Evolutionary conservation across 2,797 vertebrate genomes (phyloP).

Genomic region (Champsocephalus gunnari): DNA sequence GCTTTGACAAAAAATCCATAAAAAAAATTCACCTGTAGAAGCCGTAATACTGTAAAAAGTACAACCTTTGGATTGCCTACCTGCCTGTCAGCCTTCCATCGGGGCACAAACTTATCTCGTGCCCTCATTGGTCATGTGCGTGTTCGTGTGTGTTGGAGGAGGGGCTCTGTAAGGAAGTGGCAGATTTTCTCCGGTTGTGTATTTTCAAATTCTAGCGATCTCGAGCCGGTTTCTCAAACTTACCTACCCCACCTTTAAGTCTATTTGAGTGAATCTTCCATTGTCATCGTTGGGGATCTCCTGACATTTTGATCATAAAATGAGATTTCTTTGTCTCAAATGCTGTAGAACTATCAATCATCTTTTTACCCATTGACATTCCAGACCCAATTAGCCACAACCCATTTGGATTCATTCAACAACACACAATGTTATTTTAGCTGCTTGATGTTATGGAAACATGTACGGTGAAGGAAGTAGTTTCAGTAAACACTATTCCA

Average conservation of each 20-base stretch:
- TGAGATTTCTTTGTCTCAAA: not conserved
- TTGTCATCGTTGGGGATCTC: not conserved
- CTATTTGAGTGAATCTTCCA: not conserved
- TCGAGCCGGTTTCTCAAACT: no score
- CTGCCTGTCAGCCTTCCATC: no score
- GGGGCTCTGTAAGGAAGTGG: no score
- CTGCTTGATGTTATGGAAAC: constrained; percentile 37
- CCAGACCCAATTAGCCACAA: not conserved
- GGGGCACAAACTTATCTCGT: no score
- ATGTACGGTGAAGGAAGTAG: not conserved
- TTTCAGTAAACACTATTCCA: not conserved
- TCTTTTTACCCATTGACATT: constrained; percentile 22
- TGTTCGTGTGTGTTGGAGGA: no score
- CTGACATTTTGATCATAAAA: constrained; percentile 8
- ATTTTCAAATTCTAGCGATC: no score
- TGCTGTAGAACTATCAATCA: not conserved
- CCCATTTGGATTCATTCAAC: constrained; percentile 10
- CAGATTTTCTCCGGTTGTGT: no score
- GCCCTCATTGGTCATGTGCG: no score
- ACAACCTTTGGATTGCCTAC: no score
- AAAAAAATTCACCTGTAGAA: no score
- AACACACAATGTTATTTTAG: constrained; percentile 36
- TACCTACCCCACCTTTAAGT: not conserved
- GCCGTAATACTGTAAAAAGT: no score
- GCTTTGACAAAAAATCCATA: no score